A percentile compares a stretch with the other conserved stretches of the same genome.
Conservation (phyloP, 2,113 vertebrate species). For the Motacilla alba region DNA sequence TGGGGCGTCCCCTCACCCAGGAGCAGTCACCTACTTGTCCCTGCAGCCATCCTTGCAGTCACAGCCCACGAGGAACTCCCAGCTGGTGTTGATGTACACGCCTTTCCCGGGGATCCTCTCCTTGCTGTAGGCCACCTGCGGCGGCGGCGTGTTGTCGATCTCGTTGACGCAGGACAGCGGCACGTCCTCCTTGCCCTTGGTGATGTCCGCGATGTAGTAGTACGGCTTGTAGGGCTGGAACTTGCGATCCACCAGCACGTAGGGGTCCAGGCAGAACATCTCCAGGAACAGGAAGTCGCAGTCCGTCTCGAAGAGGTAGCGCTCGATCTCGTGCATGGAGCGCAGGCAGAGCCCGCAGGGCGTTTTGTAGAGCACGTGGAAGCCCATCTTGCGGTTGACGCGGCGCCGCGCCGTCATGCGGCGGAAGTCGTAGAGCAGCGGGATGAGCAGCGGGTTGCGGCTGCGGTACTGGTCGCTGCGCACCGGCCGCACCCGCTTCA, state of each 20-base stretch:
- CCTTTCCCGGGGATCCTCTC: slow-evolving; percentile 93
- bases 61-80: slow-evolving; percentile 93
- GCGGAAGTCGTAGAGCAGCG: slow-evolving; percentile 91
- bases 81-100: slow-evolving; percentile 91
- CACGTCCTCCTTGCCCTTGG: slow-evolving; percentile 89
- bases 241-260: slow-evolving; percentile 92
- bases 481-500: slow-evolving; percentile 81
- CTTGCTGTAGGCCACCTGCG: slow-evolving; percentile 94
- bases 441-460: slow-evolving; percentile 91
- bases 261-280: slow-evolving; percentile 98
- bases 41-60: slow-evolving; percentile 93
- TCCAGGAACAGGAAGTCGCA: slow-evolving; percentile 95
- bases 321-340: slow-evolving; percentile 93
- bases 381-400: slow-evolving; percentile 96
- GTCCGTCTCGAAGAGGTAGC: slow-evolving; percentile 89
- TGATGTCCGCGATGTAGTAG: slow-evolving; percentile 95
- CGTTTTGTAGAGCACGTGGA: slow-evolving; percentile 95
- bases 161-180: slow-evolving; percentile 95
- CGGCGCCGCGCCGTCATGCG: slow-evolving; percentile 92
- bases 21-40: slow-evolving; percentile 85
- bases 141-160: slow-evolving; percentile 88
- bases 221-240: slow-evolving; percentile 92
- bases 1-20: rapidly evolving
- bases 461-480: slow-evolving; percentile 79
- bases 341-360: slow-evolving; percentile 93